Evolutionary conservation across 2,113 vertebrate genomes (phyloP).

Genomic region (Sylvicapra grimmia): DNA sequence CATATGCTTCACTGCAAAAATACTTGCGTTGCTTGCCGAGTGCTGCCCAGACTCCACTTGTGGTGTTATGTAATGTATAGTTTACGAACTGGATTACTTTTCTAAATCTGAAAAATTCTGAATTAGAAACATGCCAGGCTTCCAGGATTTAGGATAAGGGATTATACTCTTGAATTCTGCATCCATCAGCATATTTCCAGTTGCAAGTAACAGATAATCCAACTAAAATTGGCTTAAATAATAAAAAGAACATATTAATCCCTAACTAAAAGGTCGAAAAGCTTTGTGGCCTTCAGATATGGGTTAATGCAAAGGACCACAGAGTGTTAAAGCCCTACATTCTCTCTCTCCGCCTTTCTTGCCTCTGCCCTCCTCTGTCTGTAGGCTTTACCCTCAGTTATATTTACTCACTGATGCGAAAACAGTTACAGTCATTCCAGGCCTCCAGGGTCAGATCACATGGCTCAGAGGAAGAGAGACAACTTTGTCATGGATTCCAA

Average conservation of each 20-base stretch:
- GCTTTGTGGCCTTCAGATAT: neutral
- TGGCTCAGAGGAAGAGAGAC: neutral
- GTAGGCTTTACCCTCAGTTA: neutral
- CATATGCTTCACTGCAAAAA: neutral
- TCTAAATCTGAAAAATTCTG: neutral
- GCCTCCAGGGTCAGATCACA: neutral
- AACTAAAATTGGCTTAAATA: neutral
- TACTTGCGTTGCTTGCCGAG: neutral
- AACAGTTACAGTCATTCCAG: neutral
- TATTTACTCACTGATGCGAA: neutral
- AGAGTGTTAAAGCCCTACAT: neutral
- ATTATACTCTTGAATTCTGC: neutral
- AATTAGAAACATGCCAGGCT: neutral
- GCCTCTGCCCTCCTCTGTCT: neutral
- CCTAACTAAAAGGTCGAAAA: neutral
- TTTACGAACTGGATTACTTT: neutral
- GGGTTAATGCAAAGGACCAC: neutral
- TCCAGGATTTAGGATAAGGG: neutral
- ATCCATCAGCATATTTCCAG: neutral
- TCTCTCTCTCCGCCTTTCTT: neutral
- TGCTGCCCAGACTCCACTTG: neutral
- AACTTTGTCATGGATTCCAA: neutral
- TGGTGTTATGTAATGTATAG: neutral
- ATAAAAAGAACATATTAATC: neutral
- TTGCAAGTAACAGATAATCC: neutral